Evolutionary conservation across 2,888 invertebrate species (phyloP).

Genomic region (Nomada ferruginata): DNA sequence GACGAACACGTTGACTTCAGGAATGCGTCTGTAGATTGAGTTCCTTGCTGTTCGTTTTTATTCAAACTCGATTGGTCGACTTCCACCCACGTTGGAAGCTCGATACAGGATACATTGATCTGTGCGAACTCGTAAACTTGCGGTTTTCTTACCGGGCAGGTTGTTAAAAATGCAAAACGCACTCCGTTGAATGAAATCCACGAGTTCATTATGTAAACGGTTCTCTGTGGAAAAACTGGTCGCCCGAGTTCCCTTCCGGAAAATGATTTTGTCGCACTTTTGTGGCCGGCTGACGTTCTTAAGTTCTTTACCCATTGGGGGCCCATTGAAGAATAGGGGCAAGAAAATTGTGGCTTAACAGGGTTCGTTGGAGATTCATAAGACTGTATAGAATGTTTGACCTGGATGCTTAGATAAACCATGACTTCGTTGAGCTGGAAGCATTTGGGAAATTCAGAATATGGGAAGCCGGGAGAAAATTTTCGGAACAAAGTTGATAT

Average conservation of each 20-base stretch:
- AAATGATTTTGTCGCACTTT: background rate
- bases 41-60: constrained; percentile 45
- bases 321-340: background rate
- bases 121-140: constrained; percentile 19
- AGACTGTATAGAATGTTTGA: background rate
- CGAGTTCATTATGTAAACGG: constrained; percentile 17
- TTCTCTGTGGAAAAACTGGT: constrained; percentile 2
- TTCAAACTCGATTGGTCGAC: constrained; percentile 32
- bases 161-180: constrained; percentile 47
- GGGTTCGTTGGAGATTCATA: constrained; percentile 4
- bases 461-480: background rate
- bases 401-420: background rate
- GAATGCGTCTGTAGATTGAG: background rate
- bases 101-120: background rate
- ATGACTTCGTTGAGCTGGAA: too few species aligned
- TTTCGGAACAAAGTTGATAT: background rate
- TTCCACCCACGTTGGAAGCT: constrained; percentile 21
- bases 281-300: background rate
- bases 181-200: constrained; percentile 30
- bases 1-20: constrained; percentile 34
- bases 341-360: background rate
- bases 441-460: too few species aligned
- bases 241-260: background rate
- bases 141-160: constrained; percentile 6
- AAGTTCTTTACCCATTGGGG: background rate